Percentiles rank a stretch among this genome's conserved stretches.
phyloP scores from a whole-genome alignment of 2,113 vertebrate genomes.

The Eulemur rufifrons region DNA sequence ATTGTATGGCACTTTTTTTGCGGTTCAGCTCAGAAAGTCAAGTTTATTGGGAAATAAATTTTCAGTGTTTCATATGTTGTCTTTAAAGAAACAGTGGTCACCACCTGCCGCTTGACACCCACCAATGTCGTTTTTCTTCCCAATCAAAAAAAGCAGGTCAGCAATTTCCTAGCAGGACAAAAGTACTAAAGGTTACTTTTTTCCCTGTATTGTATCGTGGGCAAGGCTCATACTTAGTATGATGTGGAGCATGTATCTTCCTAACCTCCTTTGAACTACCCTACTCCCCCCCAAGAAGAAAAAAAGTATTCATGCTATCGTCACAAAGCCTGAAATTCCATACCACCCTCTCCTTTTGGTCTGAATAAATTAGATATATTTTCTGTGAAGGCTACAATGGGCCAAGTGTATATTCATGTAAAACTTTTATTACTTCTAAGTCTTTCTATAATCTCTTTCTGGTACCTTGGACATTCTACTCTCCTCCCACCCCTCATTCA shows the following conservation, averaged over 20 bases:
- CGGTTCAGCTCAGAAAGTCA: slow-evolving; percentile 57
- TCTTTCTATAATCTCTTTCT: not conserved
- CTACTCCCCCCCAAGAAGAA: not conserved
- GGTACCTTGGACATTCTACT: not conserved
- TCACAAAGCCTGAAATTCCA: not conserved
- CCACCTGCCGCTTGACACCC: slow-evolving; percentile 50
- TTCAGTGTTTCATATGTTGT: slow-evolving; percentile 58
- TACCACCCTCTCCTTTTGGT: not conserved
- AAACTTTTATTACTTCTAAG: not conserved
- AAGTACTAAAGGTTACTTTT: slow-evolving; percentile 17
- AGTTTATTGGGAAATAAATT: slow-evolving; percentile 72
- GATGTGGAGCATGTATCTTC: not conserved
- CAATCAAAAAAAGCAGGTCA: slow-evolving; percentile 65
- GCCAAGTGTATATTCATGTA: not conserved
- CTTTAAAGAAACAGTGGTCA: slow-evolving; percentile 60
- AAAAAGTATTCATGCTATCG: not conserved
- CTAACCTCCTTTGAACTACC: not conserved
- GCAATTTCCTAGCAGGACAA: slow-evolving; percentile 51
- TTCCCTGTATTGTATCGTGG: not conserved
- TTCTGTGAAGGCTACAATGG: not conserved
- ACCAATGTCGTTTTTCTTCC: slow-evolving; percentile 54
- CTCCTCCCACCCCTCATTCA: not conserved
- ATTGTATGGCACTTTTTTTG: not conserved
- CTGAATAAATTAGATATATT: not conserved
- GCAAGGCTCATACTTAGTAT: not conserved